A percentile compares a stretch with the other conserved stretches of the same genome.
Conservation (phyloP, 1,140 invertebrate genomes). For the Aphis gossypii region DNA sequence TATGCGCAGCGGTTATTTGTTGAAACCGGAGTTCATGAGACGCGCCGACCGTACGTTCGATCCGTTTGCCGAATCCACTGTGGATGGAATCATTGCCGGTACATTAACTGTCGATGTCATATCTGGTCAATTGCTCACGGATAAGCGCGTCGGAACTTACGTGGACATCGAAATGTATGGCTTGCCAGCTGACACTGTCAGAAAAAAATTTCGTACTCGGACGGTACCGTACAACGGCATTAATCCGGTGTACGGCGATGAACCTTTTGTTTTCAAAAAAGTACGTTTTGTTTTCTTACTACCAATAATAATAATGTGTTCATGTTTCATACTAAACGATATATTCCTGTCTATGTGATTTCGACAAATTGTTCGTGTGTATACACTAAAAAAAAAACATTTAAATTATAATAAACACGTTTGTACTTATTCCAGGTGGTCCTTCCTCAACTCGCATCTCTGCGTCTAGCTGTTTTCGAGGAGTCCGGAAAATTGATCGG, state of each 20-base stretch:
- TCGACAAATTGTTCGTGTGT: neutral
- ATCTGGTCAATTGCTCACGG: conserved; percentile 92
- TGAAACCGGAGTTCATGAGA: conserved; percentile 99
- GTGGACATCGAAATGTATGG: conserved; percentile 99
- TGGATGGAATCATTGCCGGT: conserved; percentile 98
- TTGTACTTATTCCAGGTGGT: conserved; percentile 76
- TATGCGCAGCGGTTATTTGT: conserved; percentile 89
- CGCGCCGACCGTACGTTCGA: conserved; percentile 92
- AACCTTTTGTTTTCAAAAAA: conserved; percentile 98
- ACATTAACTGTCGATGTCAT: conserved; percentile 90
- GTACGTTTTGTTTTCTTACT: conserved; percentile 64
- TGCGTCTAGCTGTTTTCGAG: conserved; percentile 96
- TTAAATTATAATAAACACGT: neutral
- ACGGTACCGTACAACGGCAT: conserved; percentile 94
- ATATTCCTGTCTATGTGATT: neutral
- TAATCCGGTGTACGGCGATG: conserved; percentile 93
- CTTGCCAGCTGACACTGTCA: conserved; percentile 95
- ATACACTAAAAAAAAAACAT: no score
- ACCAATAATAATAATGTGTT: neutral
- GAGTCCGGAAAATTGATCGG: conserved; percentile 94
- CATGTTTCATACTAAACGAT: neutral
- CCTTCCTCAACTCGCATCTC: conserved; percentile 92
- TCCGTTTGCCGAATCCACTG: conserved; percentile 98
- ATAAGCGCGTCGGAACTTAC: conserved; percentile 95
- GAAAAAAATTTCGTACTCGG: conserved; percentile 95